Conservation (phyloP, 2,113 vertebrate genomes). For the Synodontis membranacea region DNA sequence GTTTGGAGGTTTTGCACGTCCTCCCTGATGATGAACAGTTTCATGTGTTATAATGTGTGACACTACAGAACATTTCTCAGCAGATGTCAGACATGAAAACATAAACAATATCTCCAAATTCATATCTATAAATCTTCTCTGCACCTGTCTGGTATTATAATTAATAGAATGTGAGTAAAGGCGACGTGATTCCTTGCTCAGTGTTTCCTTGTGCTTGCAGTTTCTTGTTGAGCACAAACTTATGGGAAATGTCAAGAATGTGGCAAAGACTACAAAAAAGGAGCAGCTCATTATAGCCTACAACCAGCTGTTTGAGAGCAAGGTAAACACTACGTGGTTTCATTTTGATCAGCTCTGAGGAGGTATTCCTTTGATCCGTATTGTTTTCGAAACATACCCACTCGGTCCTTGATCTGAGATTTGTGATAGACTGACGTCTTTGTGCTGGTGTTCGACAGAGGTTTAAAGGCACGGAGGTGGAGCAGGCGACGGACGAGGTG, state of each 20-base stretch:
- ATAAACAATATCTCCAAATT: not conserved
- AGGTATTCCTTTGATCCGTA: not conserved
- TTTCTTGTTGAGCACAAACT: constrained; percentile 92
- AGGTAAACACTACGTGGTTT: constrained; percentile 68
- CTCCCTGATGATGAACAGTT: not conserved
- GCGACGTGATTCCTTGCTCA: not conserved
- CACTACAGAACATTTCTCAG: not conserved
- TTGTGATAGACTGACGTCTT: no score
- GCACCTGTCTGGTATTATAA: not conserved
- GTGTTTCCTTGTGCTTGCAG: constrained; percentile 63
- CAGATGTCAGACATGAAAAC: not conserved
- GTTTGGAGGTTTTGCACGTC: not conserved
- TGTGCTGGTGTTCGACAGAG: constrained; percentile 68
- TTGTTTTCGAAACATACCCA: not conserved
- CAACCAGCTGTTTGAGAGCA: constrained; percentile 85
- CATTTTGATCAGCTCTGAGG: not conserved
- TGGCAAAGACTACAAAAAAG: constrained; percentile 92
- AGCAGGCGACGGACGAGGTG: constrained; percentile 75
- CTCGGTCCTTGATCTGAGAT: no score
- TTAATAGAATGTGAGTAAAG: not conserved
- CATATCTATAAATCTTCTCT: not conserved
- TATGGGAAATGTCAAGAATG: constrained; percentile 92
- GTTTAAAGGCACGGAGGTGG: constrained; percentile 86
- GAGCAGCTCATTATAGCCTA: constrained; percentile 89
- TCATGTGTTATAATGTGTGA: not conserved